phyloP scores from a whole-genome alignment of 1,140 invertebrate genomes.

The Caenorhabditis latens region DNA sequence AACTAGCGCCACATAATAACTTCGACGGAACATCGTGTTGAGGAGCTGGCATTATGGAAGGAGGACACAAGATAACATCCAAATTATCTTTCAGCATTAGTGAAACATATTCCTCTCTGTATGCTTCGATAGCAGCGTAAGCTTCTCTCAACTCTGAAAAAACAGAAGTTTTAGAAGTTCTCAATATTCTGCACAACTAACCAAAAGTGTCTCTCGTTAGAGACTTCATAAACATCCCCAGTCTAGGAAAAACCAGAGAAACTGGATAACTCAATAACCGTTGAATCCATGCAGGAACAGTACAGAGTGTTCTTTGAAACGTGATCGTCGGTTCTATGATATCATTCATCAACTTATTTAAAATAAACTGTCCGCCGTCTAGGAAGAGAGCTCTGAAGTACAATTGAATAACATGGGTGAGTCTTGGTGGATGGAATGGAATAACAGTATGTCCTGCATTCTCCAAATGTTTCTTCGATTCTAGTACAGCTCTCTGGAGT shows the following conservation, averaged over 20 bases:
- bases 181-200: neutral
- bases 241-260: slow-evolving; percentile 57
- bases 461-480: slow-evolving; percentile 73
- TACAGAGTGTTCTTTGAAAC: slow-evolving; percentile 46
- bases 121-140: slow-evolving; percentile 64
- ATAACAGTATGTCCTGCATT: slow-evolving; percentile 74
- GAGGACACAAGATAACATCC: slow-evolving; percentile 65
- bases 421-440: slow-evolving; percentile 71
- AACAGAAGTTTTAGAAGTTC: neutral
- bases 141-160: slow-evolving; percentile 63
- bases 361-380: slow-evolving; percentile 24
- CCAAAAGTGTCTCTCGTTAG: slow-evolving; percentile 57
- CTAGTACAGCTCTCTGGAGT: slow-evolving; percentile 73
- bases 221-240: slow-evolving; percentile 55
- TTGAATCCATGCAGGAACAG: slow-evolving; percentile 63
- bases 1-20: slow-evolving; percentile 60
- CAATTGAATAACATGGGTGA: slow-evolving; percentile 46
- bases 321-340: slow-evolving; percentile 59
- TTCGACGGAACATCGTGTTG: slow-evolving; percentile 61
- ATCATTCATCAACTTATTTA: slow-evolving; percentile 48
- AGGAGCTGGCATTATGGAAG: slow-evolving; percentile 56
- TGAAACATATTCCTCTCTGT: slow-evolving; percentile 56
- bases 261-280: slow-evolving; percentile 51
- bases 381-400: slow-evolving; percentile 63
- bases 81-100: slow-evolving; percentile 58